Conservation (phyloP, 2,113 vertebrate species). For the Connochaetes taurinus region DNA sequence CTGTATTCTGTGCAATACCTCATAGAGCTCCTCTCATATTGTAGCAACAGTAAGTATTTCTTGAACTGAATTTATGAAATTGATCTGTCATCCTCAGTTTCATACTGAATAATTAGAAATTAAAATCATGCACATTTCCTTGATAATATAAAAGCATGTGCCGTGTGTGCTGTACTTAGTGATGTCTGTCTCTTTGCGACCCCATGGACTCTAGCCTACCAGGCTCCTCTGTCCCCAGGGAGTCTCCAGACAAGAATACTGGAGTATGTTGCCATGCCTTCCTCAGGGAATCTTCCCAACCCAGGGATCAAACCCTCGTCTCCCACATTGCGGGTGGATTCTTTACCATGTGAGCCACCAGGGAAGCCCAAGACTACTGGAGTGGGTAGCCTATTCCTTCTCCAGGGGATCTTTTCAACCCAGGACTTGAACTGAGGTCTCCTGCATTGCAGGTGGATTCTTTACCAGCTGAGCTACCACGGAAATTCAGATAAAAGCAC, state of each 20-base stretch:
- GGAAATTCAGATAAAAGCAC: not conserved
- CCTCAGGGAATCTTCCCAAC: not conserved
- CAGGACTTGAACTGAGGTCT: not conserved
- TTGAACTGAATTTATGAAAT: not conserved
- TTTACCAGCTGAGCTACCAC: not conserved
- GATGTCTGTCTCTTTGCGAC: not conserved
- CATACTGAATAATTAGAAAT: not conserved
- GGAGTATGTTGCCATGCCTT: not conserved
- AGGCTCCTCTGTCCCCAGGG: not conserved
- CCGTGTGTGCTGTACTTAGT: not conserved
- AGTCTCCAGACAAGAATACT: not conserved
- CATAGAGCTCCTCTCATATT: not conserved
- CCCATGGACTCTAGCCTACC: not conserved
- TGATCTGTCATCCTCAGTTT: not conserved
- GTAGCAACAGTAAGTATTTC: not conserved
- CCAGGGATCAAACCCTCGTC: not conserved
- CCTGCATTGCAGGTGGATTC: fast-evolving
- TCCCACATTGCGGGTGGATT: fast-evolving
- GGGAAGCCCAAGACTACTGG: not conserved
- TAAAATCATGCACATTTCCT: not conserved
- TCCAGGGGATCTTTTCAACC: not conserved
- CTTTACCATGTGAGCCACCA: not conserved
- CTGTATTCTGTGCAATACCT: not conserved
- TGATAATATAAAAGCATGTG: not conserved
- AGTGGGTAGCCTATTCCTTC: not conserved